Percentiles rank a stretch among this genome's conserved stretches.
Evolutionary conservation across 1,140 invertebrate species (phyloP).

Genomic region (Bombus turneri): DNA sequence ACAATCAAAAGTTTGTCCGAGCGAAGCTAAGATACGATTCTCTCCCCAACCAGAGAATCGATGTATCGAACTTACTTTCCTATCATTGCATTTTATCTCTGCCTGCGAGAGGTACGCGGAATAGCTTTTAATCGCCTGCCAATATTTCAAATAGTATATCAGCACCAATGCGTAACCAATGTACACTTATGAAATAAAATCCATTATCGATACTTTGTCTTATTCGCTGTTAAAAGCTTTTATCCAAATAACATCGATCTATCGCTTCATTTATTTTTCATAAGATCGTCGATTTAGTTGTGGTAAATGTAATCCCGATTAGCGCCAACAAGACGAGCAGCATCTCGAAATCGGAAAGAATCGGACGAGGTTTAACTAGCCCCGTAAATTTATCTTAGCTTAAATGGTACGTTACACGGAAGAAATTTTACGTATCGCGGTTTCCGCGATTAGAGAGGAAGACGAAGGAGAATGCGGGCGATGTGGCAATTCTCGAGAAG

Average conservation of each 20-base stretch:
- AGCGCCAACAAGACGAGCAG: background rate
- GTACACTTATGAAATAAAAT: background rate
- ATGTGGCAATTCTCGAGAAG: background rate
- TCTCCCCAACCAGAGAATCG: background rate
- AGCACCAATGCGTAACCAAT: background rate
- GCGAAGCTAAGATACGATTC: conserved; percentile 12
- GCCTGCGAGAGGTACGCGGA: background rate
- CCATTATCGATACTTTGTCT: no score
- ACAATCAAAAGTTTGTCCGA: conserved; percentile 25
- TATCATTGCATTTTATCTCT: conserved; percentile 14
- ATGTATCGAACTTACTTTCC: conserved; percentile 13
- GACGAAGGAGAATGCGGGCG: conserved; percentile 1
- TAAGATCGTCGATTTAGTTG: background rate
- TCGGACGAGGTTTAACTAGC: background rate
- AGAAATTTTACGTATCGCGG: background rate
- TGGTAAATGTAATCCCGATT: background rate
- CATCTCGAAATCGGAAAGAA: background rate
- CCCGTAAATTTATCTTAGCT: background rate
- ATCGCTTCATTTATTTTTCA: background rate
- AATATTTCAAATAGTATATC: background rate
- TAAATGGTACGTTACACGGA: background rate
- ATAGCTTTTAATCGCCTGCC: conserved; percentile 12
- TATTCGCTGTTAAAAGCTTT: no score
- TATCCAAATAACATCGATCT: background rate
- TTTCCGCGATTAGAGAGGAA: background rate